A percentile compares a stretch with the other conserved stretches of the same genome.
phyloP scores from a whole-genome alignment of 2,888 invertebrate species.

The Globia sparganii region DNA sequence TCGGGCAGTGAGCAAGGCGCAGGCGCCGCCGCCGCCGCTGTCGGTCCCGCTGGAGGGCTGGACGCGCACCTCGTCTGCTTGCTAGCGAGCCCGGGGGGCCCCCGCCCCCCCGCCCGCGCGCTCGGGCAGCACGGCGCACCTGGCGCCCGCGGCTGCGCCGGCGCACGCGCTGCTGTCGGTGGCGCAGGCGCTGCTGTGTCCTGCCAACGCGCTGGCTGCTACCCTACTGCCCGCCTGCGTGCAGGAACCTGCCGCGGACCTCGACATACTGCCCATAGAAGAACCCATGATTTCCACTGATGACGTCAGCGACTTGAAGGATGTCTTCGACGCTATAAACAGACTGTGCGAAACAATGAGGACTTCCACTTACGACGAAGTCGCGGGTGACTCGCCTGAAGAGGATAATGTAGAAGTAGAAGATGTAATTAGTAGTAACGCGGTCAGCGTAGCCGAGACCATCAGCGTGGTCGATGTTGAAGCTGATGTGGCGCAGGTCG shows the following conservation, averaged over 20 bases:
- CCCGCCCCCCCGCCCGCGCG: constrained; percentile 73
- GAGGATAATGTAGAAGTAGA: constrained; percentile 43
- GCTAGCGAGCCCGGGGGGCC: constrained; percentile 89
- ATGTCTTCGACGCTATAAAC: constrained; percentile 89
- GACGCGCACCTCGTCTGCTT: constrained; percentile 89
- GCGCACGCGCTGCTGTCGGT: constrained; percentile 74
- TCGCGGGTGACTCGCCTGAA: constrained; percentile 43
- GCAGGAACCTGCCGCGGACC: constrained; percentile 65
- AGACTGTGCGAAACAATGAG: constrained; percentile 87
- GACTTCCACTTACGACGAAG: constrained; percentile 79
- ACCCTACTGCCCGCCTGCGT: constrained; percentile 44
- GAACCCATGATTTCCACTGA: constrained; percentile 79
- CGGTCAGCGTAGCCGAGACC: constrained; percentile 36
- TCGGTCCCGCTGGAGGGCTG: constrained; percentile 90
- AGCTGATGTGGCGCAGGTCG: constrained; percentile 46
- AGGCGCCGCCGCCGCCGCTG: constrained; percentile 91
- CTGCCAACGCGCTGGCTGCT: constrained; percentile 77
- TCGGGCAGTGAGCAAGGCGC: constrained; percentile 89
- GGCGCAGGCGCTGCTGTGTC: constrained; percentile 83
- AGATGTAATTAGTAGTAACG: constrained; percentile 32
- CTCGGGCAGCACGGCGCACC: constrained; percentile 77
- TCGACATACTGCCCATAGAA: constrained; percentile 74
- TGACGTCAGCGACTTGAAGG: constrained; percentile 84
- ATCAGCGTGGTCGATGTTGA: constrained; percentile 39
- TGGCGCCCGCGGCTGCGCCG: constrained; percentile 72